These are phyloP conservation scores for Carcinoscorpius rotundicauda DNA, from an alignment of 1,140 invertebrate species.

Conservation along the genomic window DNA sequence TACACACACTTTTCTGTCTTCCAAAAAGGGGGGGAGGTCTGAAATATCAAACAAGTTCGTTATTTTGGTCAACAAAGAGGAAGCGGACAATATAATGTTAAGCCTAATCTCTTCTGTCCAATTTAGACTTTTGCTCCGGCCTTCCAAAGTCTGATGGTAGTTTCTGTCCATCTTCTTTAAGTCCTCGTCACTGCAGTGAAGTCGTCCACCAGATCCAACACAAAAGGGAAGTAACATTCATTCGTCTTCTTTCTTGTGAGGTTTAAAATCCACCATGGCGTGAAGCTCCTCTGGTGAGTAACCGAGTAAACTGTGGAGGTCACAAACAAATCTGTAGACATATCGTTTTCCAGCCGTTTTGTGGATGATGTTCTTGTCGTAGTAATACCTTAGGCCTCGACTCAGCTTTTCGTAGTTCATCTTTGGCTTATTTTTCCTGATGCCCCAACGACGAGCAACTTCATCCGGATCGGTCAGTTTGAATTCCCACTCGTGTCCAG, in stretches of 20 bases:
- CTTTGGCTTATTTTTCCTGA: conserved; percentile 96
- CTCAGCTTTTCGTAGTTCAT: conserved; percentile 99
- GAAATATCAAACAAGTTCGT: too few species aligned
- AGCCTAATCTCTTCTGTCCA: too few species aligned
- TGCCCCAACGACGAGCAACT: conserved; percentile 90
- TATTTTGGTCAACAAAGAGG: too few species aligned
- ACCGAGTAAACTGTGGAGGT: conserved; percentile 83
- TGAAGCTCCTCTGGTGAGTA: conserved; percentile 81
- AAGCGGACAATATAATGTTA: too few species aligned
- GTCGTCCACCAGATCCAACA: too few species aligned
- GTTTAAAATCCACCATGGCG: conserved; percentile 85
- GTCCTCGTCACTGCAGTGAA: too few species aligned
- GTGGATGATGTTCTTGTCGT: conserved; percentile 98
- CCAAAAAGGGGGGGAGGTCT: too few species aligned
- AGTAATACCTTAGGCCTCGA: conserved; percentile 91
- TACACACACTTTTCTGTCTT: too few species aligned
- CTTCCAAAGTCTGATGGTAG: too few species aligned
- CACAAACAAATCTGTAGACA: conserved; percentile 95
- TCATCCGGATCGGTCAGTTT: conserved; percentile 96
- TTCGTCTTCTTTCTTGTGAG: conserved; percentile 86
- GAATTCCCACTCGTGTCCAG: conserved; percentile 97
- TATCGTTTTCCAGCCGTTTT: conserved; percentile 97
- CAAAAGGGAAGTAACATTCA: conserved; percentile 2
- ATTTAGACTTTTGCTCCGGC: too few species aligned
- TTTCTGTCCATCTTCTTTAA: too few species aligned